Percentiles rank a stretch among this genome's conserved stretches.
These are phyloP conservation scores for Sylvietta virens DNA, from an alignment of 2,113 vertebrate species.

Conservation along the genomic window DNA sequence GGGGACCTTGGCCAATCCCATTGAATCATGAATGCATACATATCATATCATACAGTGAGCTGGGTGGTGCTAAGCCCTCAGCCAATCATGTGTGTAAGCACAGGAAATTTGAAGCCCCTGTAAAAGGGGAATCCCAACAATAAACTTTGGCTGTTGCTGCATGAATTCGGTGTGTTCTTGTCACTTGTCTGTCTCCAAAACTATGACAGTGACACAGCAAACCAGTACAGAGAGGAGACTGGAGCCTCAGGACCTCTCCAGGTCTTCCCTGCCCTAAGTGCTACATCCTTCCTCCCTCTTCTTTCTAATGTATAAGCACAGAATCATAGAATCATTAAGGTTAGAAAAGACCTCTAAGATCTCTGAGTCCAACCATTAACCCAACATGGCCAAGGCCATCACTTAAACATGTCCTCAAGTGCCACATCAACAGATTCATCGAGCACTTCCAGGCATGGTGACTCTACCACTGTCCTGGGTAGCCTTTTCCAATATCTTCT, in stretches of 20 bases:
- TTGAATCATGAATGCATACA: not conserved
- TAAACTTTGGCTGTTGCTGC: not conserved
- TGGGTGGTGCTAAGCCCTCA: not conserved
- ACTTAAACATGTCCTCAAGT: not conserved
- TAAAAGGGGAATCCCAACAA: not conserved
- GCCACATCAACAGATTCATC: not conserved
- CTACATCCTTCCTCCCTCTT: not conserved
- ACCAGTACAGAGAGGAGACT: not conserved
- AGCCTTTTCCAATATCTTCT: not conserved
- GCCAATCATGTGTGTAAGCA: not conserved
- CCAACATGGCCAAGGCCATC: not conserved
- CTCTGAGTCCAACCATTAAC: not conserved
- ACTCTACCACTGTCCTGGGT: not conserved
- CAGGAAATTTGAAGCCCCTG: not conserved
- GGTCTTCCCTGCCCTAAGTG: not conserved
- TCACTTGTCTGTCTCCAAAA: not conserved
- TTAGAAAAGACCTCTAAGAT: not conserved
- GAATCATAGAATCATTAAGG: not conserved
- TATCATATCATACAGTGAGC: not conserved
- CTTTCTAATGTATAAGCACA: not conserved
- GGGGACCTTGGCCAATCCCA: not conserved
- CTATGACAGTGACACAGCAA: not conserved
- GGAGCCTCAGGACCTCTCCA: not conserved
- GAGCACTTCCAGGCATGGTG: not conserved
- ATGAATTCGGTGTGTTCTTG: not conserved